Base-by-base conservation (phyloP, 2,888 invertebrate species). In the Hemaris fuciformis region DNA sequence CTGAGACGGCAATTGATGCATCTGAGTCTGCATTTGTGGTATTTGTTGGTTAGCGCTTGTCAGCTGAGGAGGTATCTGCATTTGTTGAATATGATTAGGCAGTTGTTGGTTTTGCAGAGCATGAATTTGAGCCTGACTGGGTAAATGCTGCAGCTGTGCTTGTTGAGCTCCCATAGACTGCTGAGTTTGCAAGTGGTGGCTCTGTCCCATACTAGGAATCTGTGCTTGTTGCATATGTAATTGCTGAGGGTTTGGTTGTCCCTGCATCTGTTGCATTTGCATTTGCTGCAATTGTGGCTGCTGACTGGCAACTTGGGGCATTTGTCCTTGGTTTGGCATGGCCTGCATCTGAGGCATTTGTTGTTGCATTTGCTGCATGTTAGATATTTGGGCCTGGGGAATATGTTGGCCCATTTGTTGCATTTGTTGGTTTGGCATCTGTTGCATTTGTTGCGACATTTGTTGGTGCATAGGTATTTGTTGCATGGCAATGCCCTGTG, bases 91-190 rank as follows among this genome's bases (percentile, higher is more conserved):
- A 68, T 93, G 93, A 73, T 93, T 91, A 72, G 89, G 91, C 66
- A 94, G 89, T 75, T 93, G 94, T 73, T 94, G 94, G 65, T 88
- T 91, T 70, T 93, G 93, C 66, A 93, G 75, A 31, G 93, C 91
- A 72, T 93, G 93, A 61, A 93, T 92, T 72, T 93, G 92, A 38
- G 91, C 91, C 71, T 93, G 92, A 73, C 89, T 93, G 61, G 89
- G 88, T 75, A 91, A 82, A 72, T 92, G 93, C 68, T 93, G 93
- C 56, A 93, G 82, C 73, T 91, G 93, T n/a, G 91, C 82, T 66
- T 92, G 93, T 66, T 93, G 93, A 8, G 87, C 80, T 8, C 85
- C 85, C 83, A 93, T 88, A 0, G 85, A 63, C 66, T 91, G 92
- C 68, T 93, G 93, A 23, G 85, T 83, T 70, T 91, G 92, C 73